Conservation (phyloP, 1,140 invertebrate species). For the Diploscapter pachys region DNA sequence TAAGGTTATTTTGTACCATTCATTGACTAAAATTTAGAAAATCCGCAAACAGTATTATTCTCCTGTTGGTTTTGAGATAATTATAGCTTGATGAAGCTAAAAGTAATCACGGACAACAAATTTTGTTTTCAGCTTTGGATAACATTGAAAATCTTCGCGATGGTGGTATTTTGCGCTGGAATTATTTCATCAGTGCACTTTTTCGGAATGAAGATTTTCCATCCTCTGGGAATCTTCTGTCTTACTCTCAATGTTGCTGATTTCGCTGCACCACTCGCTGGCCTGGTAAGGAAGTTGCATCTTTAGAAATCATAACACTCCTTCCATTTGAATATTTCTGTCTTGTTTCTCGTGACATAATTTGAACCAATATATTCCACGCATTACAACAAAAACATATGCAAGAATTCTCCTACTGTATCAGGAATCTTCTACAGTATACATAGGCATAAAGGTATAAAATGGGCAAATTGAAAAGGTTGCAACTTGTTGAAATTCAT, state of each 20-base stretch:
- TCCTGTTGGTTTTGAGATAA: no score
- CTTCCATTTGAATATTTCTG: no score
- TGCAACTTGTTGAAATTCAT: no score
- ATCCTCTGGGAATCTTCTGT: conserved; percentile 55
- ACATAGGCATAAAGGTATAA: no score
- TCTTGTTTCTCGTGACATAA: no score
- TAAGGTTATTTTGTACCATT: conserved; percentile 38
- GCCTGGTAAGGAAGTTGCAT: conserved; percentile 39
- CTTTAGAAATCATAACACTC: neutral
- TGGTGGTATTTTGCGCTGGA: conserved; percentile 43
- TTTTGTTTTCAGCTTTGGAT: conserved; percentile 54
- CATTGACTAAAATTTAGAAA: no score
- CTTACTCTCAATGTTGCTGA: conserved; percentile 56
- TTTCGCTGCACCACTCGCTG: conserved; percentile 55
- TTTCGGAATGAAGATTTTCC: conserved; percentile 57
- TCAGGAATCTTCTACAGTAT: no score
- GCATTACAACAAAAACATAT: no score
- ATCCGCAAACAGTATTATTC: no score
- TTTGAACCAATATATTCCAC: no score
- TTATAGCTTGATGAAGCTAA: neutral
- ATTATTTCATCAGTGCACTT: conserved; percentile 46
- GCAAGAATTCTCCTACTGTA: no score
- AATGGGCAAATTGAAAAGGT: no score
- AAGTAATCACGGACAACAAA: conserved; percentile 2
- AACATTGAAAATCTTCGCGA: conserved; percentile 44